Evolutionary conservation across 2,113 vertebrate genomes (phyloP).

Genomic region (Pelecanoides urinatrix): DNA sequence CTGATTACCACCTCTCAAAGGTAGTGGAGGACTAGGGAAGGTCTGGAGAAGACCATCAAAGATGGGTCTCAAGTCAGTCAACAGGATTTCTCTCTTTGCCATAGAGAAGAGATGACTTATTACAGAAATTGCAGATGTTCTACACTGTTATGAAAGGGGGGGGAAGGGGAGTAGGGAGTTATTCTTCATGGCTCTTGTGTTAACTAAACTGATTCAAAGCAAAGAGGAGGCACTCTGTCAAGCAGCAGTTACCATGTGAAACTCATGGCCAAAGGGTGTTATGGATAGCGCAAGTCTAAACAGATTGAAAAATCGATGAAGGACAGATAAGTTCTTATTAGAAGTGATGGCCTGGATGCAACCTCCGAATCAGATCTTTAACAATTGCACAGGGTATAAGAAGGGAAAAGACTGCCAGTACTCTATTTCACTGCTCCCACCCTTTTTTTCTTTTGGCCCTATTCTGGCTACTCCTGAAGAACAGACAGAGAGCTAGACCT

Average conservation of each 20-base stretch:
- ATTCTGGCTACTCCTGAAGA: neutral
- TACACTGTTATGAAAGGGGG: neutral
- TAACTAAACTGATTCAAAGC: slow-evolving; percentile 13
- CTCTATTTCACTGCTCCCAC: neutral
- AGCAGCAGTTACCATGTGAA: slow-evolving; percentile 1
- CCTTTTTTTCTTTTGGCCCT: neutral
- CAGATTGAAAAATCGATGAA: slow-evolving; percentile 52
- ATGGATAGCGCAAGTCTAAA: slow-evolving; percentile 52
- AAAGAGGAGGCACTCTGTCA: neutral
- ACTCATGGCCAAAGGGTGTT: slow-evolving; percentile 21
- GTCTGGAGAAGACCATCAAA: neutral
- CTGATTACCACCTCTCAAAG: neutral
- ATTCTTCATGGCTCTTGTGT: neutral
- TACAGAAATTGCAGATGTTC: neutral
- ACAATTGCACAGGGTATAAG: neutral
- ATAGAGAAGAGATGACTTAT: neutral
- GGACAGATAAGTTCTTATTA: slow-evolving; percentile 45
- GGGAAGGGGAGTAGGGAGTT: neutral
- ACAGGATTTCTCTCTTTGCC: neutral
- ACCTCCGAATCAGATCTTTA: slow-evolving; percentile 21
- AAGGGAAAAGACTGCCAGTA: neutral
- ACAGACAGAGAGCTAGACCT: neutral
- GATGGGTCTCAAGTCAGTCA: neutral
- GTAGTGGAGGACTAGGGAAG: neutral
- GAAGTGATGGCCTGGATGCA: slow-evolving; percentile 38